Evolutionary conservation across 2,888 invertebrate species (phyloP), one percentile per base, ranked within the genome.

Genomic region (Mellilla xanthometata): DNA sequence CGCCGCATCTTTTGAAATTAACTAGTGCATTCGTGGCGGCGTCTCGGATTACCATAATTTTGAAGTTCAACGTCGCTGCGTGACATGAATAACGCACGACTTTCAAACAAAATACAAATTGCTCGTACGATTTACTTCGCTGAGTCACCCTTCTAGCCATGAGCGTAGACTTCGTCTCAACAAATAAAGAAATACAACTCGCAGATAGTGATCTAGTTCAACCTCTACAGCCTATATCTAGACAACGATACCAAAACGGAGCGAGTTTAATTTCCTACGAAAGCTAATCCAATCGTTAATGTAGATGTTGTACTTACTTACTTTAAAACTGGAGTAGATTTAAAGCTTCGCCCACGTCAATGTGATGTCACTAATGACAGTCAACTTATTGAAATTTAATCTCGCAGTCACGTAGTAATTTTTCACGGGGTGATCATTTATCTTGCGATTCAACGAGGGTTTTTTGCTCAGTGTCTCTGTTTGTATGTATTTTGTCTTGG

Each of bases 1-100:
- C 76, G 80, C 74, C 76, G 62, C 47, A 19, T 54, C 62, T 68
- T 72, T 71, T 70, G 66, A 68, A 67, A 68, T 66, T 55, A 69
- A 62, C 45, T 52, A 58, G 62, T 70, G 68, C 68, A 65, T 62
- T 49, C 40, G 49, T 39, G 24, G 15, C 30, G 34, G 43, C 8
- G 34, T 36, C 29, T 52, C 24, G 30, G 41, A 60, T 60, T 60
- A 47, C 39, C 56, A 61, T 48, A 54, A 47, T 54, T 59, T 54
- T 52, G 49, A 56, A 54, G 56, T 52, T 39, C 35, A 34, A 32
- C 27, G 19, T 30, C 19, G 26, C n/a, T 31, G 34, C 43, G 43
- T 50, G 44, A 41, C 46, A 27, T 23, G 40, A 29, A 46, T 42
- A 28, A 44, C 29, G 27, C 30, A 43, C 36, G 13, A 27, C 7